Evolutionary conservation across 2,797 vertebrate species (phyloP), one percentile per base, ranked within the genome.

Genomic region (Epinephelus malabaricus): DNA sequence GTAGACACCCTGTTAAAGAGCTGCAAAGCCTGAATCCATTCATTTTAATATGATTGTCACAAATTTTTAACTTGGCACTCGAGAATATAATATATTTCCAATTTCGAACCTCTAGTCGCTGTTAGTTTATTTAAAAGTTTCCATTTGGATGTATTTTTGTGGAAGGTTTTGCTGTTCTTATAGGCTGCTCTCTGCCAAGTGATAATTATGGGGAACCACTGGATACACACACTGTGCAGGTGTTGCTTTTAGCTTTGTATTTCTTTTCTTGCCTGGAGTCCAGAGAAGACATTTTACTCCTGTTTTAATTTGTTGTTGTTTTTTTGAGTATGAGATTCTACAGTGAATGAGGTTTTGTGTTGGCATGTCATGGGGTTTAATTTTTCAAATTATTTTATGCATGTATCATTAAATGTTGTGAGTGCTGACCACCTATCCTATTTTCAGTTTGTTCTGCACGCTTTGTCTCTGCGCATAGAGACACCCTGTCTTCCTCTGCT

Each of bases 191-290:
- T 55, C 30, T 51, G 10, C 34, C 27, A 67, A 14, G 21, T 55
- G 49, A 68, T 25, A 15, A 59, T 8, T 21, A 62, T 45, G 38
- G 69, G 79, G 77, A 91, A 82, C 75, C 84, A 89, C 78, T 71
- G 23, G 59, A 69, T 73, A 88, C 75, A 79, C 75, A 79, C 50
- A 38, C 21, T 59, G 40, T 49, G 4, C 6, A 58, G 21, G 8
- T 40, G 43, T 34, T 51, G 69, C 62, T 47, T 55, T 23, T 65
- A 15, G 1, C 2, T 78, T 8, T 71, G 9, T 79, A 40, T 66
- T 53, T 65, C 13, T 15, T 23, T 68, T 25, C 27, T 61, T 88
- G 75, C 70, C 73, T 73, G 55, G 54, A 78, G 43, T 55, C 49
- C 34, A 78, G 59, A 63, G 9, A 9, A 63, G 19, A 78, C 19